Conservation (phyloP, 1,140 invertebrate species). For the Phocides pigmalion region DNA sequence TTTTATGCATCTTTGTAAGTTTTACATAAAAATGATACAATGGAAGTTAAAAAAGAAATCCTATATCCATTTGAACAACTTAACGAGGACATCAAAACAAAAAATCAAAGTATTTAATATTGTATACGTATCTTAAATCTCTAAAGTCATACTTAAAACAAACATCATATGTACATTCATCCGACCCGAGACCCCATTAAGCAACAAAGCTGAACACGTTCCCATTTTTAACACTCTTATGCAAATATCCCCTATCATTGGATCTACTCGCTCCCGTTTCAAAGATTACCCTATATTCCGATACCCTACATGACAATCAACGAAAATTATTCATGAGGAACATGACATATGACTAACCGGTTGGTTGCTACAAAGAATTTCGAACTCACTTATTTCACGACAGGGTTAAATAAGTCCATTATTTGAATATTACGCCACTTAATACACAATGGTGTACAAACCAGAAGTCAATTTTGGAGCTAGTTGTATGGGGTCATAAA, state of each 20-base stretch:
- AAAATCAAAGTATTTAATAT: background rate
- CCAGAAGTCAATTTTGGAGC: slow-evolving; percentile 68
- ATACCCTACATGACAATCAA: slow-evolving; percentile 37
- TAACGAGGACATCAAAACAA: too few relatives aligned
- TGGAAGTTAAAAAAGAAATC: too few relatives aligned
- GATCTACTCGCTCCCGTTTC: slow-evolving; percentile 38
- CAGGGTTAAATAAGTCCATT: slow-evolving; percentile 59
- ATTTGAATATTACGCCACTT: slow-evolving; percentile 72
- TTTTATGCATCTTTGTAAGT: too few relatives aligned
- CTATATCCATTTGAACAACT: too few relatives aligned
- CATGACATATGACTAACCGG: slow-evolving; percentile 46
- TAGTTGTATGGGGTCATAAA: slow-evolving; percentile 55
- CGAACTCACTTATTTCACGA: slow-evolving; percentile 36
- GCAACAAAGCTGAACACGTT: slow-evolving; percentile 11
- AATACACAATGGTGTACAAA: slow-evolving; percentile 58
- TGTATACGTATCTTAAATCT: too few relatives aligned
- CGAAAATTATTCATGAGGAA: slow-evolving; percentile 42
- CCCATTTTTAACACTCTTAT: slow-evolving; percentile 32
- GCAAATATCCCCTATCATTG: slow-evolving; percentile 27
- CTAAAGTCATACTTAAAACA: too few relatives aligned
- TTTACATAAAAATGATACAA: too few relatives aligned
- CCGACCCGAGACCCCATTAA: background rate
- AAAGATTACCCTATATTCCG: slow-evolving; percentile 41
- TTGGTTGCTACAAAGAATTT: slow-evolving; percentile 39
- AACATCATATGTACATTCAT: too few relatives aligned